Base-by-base conservation (phyloP, 2,888 invertebrate species). In the Vanessa cardui region DNA sequence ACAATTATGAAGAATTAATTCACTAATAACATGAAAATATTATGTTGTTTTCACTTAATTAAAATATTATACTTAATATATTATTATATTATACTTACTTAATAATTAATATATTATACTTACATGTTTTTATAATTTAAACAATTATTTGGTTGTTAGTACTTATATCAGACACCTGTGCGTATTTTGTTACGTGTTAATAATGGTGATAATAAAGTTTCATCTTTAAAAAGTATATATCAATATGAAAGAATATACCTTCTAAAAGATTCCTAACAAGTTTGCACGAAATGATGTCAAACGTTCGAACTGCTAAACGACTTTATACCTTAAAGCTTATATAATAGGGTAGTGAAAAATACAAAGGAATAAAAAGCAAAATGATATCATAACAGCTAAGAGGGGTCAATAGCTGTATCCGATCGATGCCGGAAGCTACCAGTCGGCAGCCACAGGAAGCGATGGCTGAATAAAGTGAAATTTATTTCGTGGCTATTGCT, bases 401-500 rank as follows among this genome's bases (percentile, higher is more conserved):
- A 74, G 77, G 83, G 85, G 86, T 86, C 87, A 87, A 87, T 85
- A 85, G 81, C 83, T 78, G 82, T 83, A 82, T 84, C 81, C 83
- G 85, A 86, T 88, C 88, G 86, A 88, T 86, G 75, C 82, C 84
- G 86, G 88, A 87, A 86, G 77, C 78, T 65, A 60, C 74, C 79
- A 74, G 78, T 78, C 80, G 76, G 77, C 78, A 75, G 80, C 64
- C 66, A 69, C 71, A 66, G 73, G 74, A 74, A 69, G 66, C 65
- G 71, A 66, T 67, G 73, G 63, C 71, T 70, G 68, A 69, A 73
- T 69, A 70, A 73, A 76, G 76, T 79, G 74, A 78, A 77, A 78
- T 78, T 74, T 69, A 74, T 73, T 72, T 74, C 72, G 73, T 59
- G 69, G 73, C 70, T 54, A 65, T 68, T 70, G 69, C 61, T 71